Evolutionary conservation across 2,888 invertebrate genomes (phyloP).

Genomic region (Neoascia interrupta): DNA sequence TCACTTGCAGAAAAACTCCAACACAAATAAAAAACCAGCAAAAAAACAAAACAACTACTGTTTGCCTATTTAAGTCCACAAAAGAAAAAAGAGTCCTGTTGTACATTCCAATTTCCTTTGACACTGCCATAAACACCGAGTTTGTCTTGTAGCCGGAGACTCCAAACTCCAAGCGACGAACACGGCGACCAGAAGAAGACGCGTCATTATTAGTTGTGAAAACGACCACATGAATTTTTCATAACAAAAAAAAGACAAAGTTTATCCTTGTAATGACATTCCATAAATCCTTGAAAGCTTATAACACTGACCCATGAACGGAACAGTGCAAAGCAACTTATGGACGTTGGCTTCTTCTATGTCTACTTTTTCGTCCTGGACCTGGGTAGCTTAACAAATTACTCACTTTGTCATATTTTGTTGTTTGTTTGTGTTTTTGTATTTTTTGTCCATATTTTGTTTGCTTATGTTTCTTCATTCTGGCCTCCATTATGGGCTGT

Average conservation of each 20-base stretch:
- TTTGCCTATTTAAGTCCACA: not conserved
- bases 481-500: not conserved
- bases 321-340: slow-evolving; percentile 57
- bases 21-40: slow-evolving; percentile 3
- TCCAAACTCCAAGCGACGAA: not conserved
- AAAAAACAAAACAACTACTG: not conserved
- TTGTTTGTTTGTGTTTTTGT: slow-evolving; percentile 46
- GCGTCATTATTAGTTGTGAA: slow-evolving; percentile 60
- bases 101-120: slow-evolving; percentile 60
- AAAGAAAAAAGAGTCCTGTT: slow-evolving; percentile 37
- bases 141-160: not conserved
- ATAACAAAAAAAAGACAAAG: slow-evolving; percentile 64
- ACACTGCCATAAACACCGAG: slow-evolving; percentile 28
- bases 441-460: slow-evolving; percentile 44
- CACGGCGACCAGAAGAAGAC: slow-evolving; percentile 17
- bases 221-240: slow-evolving; percentile 68
- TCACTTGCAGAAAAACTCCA: slow-evolving; percentile 8
- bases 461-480: slow-evolving; percentile 37
- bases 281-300: slow-evolving; percentile 66
- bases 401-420: slow-evolving; percentile 66
- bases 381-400: slow-evolving; percentile 68
- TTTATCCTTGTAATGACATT: slow-evolving; percentile 68
- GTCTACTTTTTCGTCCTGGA: too few relatives aligned
- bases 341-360: slow-evolving; percentile 58
- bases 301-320: slow-evolving; percentile 64